A percentile compares a stretch with the other conserved stretches of the same genome.
Evolutionary conservation across 2,113 vertebrate genomes (phyloP).

Genomic region (Suricata suricatta): DNA sequence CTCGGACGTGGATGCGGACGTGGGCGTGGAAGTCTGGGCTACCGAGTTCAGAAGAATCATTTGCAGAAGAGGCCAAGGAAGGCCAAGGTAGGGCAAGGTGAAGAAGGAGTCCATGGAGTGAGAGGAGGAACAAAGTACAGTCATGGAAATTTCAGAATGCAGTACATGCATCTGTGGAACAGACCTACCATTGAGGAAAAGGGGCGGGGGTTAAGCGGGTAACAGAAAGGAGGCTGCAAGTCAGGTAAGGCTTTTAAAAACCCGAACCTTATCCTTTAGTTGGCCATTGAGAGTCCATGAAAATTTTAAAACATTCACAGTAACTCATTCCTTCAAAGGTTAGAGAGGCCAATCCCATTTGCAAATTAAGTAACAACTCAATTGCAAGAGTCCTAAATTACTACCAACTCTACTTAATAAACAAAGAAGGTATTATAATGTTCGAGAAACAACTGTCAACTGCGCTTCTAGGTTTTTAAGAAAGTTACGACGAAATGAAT

Average conservation of each 20-base stretch:
- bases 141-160: rapidly evolving
- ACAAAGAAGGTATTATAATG: conserved; percentile 72
- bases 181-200: background rate
- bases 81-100: background rate
- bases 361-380: conserved; percentile 42
- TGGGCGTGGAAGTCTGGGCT: background rate
- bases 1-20: background rate
- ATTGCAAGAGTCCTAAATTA: conserved; percentile 52
- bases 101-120: background rate
- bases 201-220: rapidly evolving
- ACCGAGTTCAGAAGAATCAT: background rate
- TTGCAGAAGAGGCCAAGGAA: background rate
- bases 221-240: background rate
- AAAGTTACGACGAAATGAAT: conserved; percentile 70
- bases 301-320: conserved; percentile 62
- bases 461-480: conserved; percentile 52
- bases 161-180: background rate
- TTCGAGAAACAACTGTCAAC: conserved; percentile 64
- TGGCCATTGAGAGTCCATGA: conserved; percentile 20
- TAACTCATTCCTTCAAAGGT: conserved; percentile 37
- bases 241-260: background rate
- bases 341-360: conserved; percentile 50
- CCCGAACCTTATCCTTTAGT: background rate
- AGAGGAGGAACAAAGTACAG: background rate
- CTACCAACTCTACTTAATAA: conserved; percentile 66